Percentiles rank a stretch among this genome's conserved stretches.
Conservation (phyloP, 2,888 invertebrate genomes). For the Tiliacea citrago region DNA sequence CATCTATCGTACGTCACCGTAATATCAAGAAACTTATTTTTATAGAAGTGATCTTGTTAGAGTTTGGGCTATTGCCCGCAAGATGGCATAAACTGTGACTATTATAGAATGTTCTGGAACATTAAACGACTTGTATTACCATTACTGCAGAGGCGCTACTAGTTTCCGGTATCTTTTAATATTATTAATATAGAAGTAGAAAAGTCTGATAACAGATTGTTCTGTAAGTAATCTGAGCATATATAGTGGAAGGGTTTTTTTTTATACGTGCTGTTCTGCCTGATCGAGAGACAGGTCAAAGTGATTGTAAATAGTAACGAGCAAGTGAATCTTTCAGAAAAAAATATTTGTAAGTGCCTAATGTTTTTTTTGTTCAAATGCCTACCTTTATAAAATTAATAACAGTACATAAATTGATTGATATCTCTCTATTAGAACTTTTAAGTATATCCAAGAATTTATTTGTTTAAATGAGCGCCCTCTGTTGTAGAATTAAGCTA, state of each 20-base stretch:
- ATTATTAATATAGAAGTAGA: not conserved
- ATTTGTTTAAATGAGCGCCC: not conserved
- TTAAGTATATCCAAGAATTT: not conserved
- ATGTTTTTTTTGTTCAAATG: not conserved
- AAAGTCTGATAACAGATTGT: not conserved
- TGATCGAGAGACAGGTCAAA: not conserved
- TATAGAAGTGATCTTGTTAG: not conserved
- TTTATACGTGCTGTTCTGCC: not conserved
- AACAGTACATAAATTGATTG: not conserved
- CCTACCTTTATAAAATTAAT: no score
- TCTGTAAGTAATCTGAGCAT: not conserved
- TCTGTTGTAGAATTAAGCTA: slow-evolving; percentile 12
- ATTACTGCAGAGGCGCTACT: slow-evolving; percentile 20
- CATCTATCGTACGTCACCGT: not conserved
- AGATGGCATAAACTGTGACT: slow-evolving; percentile 26
- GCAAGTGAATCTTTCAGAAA: not conserved
- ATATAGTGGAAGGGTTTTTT: not conserved
- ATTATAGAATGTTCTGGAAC: slow-evolving; percentile 40
- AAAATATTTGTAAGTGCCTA: not conserved
- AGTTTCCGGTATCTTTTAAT: slow-evolving; percentile 28
- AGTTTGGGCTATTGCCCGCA: slow-evolving; percentile 29
- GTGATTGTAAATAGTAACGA: not conserved
- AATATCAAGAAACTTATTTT: not conserved
- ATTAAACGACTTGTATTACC: not conserved
- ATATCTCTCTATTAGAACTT: not conserved